These are phyloP conservation scores for Toxotes lorentzi DNA, from an alignment of 2,797 vertebrate genomes.

Conservation along the genomic window DNA sequence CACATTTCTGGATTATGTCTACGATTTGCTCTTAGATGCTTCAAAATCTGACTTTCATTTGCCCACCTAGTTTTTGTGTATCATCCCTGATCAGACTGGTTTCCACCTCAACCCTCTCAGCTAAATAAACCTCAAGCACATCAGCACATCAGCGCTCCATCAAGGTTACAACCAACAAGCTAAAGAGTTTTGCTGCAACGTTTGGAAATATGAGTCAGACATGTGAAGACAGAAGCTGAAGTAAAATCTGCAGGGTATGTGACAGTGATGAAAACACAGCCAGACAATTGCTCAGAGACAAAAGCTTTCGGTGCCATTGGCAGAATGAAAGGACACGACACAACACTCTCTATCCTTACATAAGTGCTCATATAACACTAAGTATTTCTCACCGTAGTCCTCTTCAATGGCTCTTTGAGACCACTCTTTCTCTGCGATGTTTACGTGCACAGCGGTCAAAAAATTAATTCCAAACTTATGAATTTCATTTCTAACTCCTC, in stretches of 20 bases:
- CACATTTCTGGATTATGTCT: conserved; percentile 16
- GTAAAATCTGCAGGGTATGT: conserved; percentile 34
- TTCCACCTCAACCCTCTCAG: conserved; percentile 14
- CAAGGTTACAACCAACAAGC: conserved; percentile 25
- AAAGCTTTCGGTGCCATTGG: conserved; percentile 44
- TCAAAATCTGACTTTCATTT: conserved; percentile 23
- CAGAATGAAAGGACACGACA: conserved; percentile 55
- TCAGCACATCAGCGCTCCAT: conserved; percentile 34
- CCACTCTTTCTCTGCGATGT: conserved; percentile 12
- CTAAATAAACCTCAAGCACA: conserved; percentile 32
- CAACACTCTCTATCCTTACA: conserved; percentile 23
- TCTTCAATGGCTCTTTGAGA: conserved; percentile 32
- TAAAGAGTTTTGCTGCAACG: conserved; percentile 23
- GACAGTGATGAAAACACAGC: conserved; percentile 65
- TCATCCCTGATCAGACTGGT: background rate
- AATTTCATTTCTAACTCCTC: conserved; percentile 41
- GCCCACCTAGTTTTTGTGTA: background rate
- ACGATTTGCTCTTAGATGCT: conserved; percentile 14
- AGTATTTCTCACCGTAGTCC: conserved; percentile 12
- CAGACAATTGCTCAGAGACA: conserved; percentile 59
- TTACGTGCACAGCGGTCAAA: conserved; percentile 46
- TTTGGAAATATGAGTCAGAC: conserved; percentile 46
- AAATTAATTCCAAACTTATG: conserved; percentile 46
- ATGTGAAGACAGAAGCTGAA: conserved; percentile 32
- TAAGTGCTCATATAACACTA: conserved; percentile 23